Conservation (phyloP, 1,140 invertebrate species). For the Panonychus citri region DNA sequence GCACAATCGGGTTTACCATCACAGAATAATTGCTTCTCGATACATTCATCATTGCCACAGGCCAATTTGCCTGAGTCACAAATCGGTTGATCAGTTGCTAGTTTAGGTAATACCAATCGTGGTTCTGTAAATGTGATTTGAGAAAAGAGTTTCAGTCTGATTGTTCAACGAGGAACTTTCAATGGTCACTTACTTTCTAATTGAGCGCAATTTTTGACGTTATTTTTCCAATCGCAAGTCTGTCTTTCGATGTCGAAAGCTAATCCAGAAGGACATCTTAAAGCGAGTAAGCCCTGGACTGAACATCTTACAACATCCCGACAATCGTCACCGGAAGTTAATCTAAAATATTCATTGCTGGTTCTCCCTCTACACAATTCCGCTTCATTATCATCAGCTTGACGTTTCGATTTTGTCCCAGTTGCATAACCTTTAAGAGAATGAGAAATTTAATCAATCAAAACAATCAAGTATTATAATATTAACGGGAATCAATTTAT, state of each 20-base stretch:
- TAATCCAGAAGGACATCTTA: constrained; percentile 70
- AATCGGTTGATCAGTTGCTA: constrained; percentile 71
- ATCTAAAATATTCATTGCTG: constrained; percentile 79
- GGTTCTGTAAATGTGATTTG: constrained; percentile 34
- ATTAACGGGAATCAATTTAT: too few relatives aligned
- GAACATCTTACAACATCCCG: constrained; percentile 86
- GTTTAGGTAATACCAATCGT: constrained; percentile 61
- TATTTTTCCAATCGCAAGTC: constrained; percentile 81
- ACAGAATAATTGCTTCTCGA: constrained; percentile 73
- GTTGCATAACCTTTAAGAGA: too few relatives aligned
- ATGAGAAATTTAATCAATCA: too few relatives aligned
- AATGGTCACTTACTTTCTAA: constrained; percentile 16
- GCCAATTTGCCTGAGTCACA: constrained; percentile 61
- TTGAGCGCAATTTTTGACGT: constrained; percentile 69
- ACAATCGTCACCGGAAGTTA: constrained; percentile 70
- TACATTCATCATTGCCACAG: constrained; percentile 60
- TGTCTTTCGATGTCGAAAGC: constrained; percentile 88
- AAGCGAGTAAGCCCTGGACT: constrained; percentile 73
- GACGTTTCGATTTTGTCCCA: background rate
- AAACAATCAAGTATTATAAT: too few relatives aligned
- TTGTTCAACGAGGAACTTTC: background rate
- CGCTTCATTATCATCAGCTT: constrained; percentile 5
- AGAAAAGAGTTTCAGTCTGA: background rate
- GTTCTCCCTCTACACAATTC: constrained; percentile 10
- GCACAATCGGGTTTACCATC: constrained; percentile 72